phyloP scores from a whole-genome alignment of 2,888 invertebrate species.

The Brachyptera risi region DNA sequence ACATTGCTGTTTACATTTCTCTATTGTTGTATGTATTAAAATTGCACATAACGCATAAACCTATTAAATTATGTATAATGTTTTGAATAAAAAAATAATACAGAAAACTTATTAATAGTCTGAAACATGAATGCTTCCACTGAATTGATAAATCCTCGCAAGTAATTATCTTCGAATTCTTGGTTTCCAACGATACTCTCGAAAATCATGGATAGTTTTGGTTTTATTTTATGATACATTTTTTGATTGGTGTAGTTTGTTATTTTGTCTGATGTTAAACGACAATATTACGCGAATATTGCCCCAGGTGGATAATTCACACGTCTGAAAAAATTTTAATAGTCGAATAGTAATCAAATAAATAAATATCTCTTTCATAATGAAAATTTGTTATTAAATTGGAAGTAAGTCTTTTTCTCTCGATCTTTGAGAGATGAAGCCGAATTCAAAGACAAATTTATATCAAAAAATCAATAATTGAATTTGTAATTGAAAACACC shows the following conservation, averaged over 20 bases:
- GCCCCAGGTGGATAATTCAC: constrained; percentile 1
- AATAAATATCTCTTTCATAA: background rate
- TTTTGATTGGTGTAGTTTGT: constrained; percentile 4
- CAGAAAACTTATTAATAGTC: constrained; percentile 2
- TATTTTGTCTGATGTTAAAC: constrained; percentile 4
- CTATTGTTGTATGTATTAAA: too few species aligned
- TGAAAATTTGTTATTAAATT: background rate
- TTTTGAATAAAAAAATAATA: background rate
- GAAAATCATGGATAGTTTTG: constrained; percentile 8
- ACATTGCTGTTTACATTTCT: too few species aligned
- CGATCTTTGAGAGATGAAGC: background rate
- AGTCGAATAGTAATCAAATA: background rate
- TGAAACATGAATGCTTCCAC: constrained; percentile 1
- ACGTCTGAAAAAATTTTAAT: constrained; percentile 13
- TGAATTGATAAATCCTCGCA: background rate
- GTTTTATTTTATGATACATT: background rate
- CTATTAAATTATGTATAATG: constrained; percentile 8
- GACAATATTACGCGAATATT: constrained; percentile 1
- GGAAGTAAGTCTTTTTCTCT: background rate
- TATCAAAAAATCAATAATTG: background rate
- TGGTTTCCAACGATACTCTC: constrained; percentile 7
- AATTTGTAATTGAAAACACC: too few species aligned
- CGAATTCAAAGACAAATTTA: background rate
- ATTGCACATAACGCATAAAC: too few species aligned
- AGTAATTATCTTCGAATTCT: background rate